A percentile compares a stretch with the other conserved stretches of the same genome.
These are phyloP conservation scores for Platynereis dumerilii DNA, from an alignment of 2,888 invertebrate genomes.

Conservation along the genomic window DNA sequence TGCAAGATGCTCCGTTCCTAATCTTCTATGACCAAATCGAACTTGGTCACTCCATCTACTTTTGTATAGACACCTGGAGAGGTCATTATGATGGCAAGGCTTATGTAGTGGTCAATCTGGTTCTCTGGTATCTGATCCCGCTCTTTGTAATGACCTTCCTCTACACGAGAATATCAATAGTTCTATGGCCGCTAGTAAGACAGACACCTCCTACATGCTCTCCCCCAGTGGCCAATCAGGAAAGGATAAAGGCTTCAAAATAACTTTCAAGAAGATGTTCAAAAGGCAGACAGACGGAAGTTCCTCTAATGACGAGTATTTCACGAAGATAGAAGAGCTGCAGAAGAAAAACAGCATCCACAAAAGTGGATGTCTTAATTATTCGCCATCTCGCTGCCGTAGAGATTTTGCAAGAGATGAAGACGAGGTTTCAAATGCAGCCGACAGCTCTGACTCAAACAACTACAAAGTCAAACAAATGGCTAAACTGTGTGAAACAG, in stretches of 20 bases:
- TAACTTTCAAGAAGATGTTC: background rate
- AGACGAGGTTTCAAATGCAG: constrained; percentile 2
- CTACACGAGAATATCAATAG: constrained; percentile 84
- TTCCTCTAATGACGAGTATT: background rate
- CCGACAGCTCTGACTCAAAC: constrained; percentile 1
- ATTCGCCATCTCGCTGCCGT: no score
- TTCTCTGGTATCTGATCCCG: constrained; percentile 69
- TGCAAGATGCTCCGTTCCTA: constrained; percentile 84
- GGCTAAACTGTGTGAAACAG: background rate
- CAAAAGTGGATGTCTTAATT: background rate
- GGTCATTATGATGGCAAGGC: constrained; percentile 55
- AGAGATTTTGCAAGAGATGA: background rate
- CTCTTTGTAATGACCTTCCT: constrained; percentile 78
- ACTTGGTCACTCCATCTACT: constrained; percentile 53
- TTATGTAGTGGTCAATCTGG: constrained; percentile 82
- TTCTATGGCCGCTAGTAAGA: constrained; percentile 72
- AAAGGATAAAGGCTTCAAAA: background rate
- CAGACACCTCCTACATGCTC: background rate
- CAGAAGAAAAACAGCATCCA: constrained; percentile 12
- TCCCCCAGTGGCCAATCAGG: background rate
- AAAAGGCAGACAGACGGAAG: background rate
- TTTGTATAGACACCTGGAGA: constrained; percentile 11
- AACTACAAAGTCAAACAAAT: background rate
- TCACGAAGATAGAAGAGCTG: constrained; percentile 1
- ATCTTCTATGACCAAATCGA: constrained; percentile 81